Base-by-base conservation (phyloP, 92 coral and sea anemone species). In the Phenganax marumi region DNA sequence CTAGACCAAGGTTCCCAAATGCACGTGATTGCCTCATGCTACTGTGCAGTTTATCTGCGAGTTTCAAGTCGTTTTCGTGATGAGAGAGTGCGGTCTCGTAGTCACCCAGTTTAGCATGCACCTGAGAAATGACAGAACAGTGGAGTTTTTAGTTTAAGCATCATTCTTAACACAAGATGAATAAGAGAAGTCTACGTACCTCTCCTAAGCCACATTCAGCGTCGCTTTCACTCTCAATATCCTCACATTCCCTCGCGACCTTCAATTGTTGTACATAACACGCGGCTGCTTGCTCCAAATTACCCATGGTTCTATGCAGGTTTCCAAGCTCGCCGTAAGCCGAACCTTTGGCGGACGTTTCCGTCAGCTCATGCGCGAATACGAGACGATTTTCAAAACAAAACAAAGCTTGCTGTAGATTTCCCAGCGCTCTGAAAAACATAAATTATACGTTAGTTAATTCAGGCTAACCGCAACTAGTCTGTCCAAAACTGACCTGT, bases 291-390 rank as follows among this genome's bases (percentile, higher is more conserved):
- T 96, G 97, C 73, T 96, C 97, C 60, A 85, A 96, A 80, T 96
- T 96, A 6, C 99, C 97, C 53, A 96, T 89, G 49, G 88, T 83
- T 86, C 93, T 96, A 78, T 96, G 99, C 91, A 96, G 87, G 84
- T 85, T 91, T 19, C 97, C 99, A 46, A 96, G 89, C 81, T 96
- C 99, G 14, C 97, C 97, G 77, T 96, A 96, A 10, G 99, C 99
- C 61, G 90, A 82, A 12, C 91, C 91, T 62, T 96, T 91, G 52
- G 99, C 91, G 43, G 90, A 88, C 46, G 84, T 75, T 84, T 96
- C 95, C 22, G 99, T 92, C 75, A 96, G 80, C 52, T 96, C 99
- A 62, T 96, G 93, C 12, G 99, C 99, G 1, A 96, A 91, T 24
- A 96, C 99, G 10, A 96, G 79, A 24, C 99, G 90, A 78, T 92